Evolutionary conservation across 2,888 invertebrate species (phyloP), one percentile per base, ranked within the genome.

Genomic region (Hirtodrosophila alboralis): DNA sequence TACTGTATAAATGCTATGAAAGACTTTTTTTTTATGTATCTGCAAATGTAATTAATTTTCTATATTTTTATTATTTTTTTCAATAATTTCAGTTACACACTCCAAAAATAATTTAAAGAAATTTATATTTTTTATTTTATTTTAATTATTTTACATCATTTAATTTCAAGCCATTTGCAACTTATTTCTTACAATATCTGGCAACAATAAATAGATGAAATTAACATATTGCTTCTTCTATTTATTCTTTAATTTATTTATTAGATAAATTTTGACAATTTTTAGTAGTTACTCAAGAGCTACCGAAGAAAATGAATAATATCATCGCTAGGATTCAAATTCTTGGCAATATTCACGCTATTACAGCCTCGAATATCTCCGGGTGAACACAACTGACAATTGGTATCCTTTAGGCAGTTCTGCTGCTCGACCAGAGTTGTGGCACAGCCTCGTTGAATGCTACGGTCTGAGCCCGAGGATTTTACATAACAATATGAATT

Each of bases 401-500:
- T 86, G 51, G 64, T 45, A 30, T 83, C 79, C 10, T 59, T 57
- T 12, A 81, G 73, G 26, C 89, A 88, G 40, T 31, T 62, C 54
- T 66, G 47, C 60, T 88, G 86, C 7, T 77, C 81, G 8, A 52
- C 40, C 4, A 77, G 41, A 5, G 73, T 64, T 34, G 67, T 80
- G 14, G 87, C 53, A 51, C 89, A 89, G 3, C 89, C 89, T 2
- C 89, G 84, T 31, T 70, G 63, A 9, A 84, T 79, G 37, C 69
- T 67, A 4, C 63, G n/a, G n/a, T n/a, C 60, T 4, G 74, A 73
- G 7, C 61, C 68, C 0, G 68, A 43, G 10, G 63, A 44, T 12
- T 83, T 78, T 10, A 87, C 88, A 65, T 73, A 90, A 23, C 89
- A 89, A 30, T 89, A 89, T 0, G 89, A 86, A 41, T 89, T 89